Evolutionary conservation across 2,113 vertebrate genomes (phyloP).

Genomic region (Maccullochella peelii): DNA sequence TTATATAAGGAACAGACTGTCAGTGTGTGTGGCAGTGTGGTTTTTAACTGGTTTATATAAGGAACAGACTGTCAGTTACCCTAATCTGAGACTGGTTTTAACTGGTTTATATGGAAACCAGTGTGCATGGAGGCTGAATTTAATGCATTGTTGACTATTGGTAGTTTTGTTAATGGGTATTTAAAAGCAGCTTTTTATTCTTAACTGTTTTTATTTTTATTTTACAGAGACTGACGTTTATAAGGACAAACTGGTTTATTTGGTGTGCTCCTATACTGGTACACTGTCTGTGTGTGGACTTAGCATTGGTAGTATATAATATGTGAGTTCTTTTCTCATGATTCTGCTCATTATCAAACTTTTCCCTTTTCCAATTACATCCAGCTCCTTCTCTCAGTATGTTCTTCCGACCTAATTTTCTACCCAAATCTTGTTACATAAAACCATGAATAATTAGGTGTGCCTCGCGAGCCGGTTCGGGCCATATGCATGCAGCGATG

Average conservation of each 20-base stretch:
- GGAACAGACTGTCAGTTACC: background rate
- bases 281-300: background rate
- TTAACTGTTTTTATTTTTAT: background rate
- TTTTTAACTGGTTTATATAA: constrained; percentile 6
- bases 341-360: constrained; percentile 34
- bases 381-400: constrained; percentile 10
- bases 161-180: background rate
- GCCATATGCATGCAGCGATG: background rate
- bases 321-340: background rate
- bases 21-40: background rate
- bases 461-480: background rate
- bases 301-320: no score
- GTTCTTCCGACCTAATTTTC: constrained; percentile 55
- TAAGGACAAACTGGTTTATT: background rate
- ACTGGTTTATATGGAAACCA: background rate
- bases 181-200: background rate
- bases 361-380: constrained; percentile 7
- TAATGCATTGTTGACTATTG: background rate
- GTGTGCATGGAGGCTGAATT: background rate
- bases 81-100: background rate
- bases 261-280: no score
- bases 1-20: background rate
- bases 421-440: constrained; percentile 54
- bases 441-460: constrained; percentile 62
- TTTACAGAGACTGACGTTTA: background rate